Percentiles rank a stretch among this genome's conserved stretches.
Conservation (phyloP, 2,797 vertebrate species). For the Scolopax bukidnonensis region DNA sequence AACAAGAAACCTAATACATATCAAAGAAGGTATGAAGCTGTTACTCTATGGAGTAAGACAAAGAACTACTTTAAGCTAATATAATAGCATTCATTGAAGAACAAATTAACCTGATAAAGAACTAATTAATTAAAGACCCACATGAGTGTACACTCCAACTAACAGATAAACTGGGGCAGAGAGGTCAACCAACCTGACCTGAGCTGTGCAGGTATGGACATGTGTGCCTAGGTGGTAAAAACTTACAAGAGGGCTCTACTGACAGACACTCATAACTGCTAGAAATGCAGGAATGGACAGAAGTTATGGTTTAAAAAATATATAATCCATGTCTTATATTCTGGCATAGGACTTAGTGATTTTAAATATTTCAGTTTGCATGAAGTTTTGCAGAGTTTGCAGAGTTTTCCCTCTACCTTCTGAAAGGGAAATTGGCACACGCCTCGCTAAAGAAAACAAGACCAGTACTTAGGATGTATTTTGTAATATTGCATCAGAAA, state of each 20-base stretch:
- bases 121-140: neutral
- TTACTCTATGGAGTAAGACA: neutral
- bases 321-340: neutral
- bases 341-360: neutral
- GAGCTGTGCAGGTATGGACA: neutral
- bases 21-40: neutral
- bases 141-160: neutral
- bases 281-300: neutral
- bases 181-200: neutral
- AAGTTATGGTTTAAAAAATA: neutral
- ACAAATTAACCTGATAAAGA: neutral
- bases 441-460: slow-evolving; percentile 18
- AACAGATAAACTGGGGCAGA: neutral
- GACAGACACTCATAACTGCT: neutral
- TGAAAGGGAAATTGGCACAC: neutral
- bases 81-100: neutral
- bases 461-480: slow-evolving; percentile 37
- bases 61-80: neutral
- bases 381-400: too few relatives aligned
- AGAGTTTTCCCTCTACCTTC: neutral
- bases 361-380: neutral
- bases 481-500: slow-evolving; percentile 48
- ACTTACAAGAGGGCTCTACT: neutral
- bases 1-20: neutral
- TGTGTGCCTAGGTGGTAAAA: neutral